Evolutionary conservation across 2,797 vertebrate species (phyloP).

Genomic region (Alosa sapidissima): DNA sequence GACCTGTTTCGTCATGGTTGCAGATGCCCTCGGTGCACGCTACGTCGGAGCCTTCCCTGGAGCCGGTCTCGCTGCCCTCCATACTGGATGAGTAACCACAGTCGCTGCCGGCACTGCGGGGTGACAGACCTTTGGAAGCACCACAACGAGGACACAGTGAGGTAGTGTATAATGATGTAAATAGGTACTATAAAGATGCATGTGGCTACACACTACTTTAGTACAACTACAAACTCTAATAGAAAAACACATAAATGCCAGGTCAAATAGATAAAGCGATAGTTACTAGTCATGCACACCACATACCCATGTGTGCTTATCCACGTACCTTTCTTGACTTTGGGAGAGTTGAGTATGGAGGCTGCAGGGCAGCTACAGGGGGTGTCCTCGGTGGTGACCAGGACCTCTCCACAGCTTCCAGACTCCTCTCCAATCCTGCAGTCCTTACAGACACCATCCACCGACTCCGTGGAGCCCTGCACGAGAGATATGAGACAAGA

Average conservation of each 20-base stretch:
- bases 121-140: conserved; percentile 76
- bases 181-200: neutral
- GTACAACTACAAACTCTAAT: neutral
- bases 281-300: neutral
- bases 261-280: no score
- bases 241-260: no score
- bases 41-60: conserved; percentile 90
- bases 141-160: neutral
- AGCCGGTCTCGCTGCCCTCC: conserved; percentile 91
- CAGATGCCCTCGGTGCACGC: conserved; percentile 96
- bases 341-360: conserved; percentile 81
- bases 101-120: conserved; percentile 88
- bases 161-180: neutral
- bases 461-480: conserved; percentile 81
- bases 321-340: conserved; percentile 84
- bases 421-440: conserved; percentile 78
- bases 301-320: neutral
- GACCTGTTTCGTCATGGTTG: conserved; percentile 93
- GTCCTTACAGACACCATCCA: conserved; percentile 81
- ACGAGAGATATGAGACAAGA: neutral
- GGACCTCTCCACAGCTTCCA: conserved; percentile 77
- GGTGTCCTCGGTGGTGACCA: conserved; percentile 73
- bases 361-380: conserved; percentile 84
- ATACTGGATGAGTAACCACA: conserved; percentile 96
- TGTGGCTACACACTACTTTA: neutral